Conservation (phyloP, 37 sponge, comb jelly and placozoan genomes). For the Cliona cf. orientalis region DNA sequence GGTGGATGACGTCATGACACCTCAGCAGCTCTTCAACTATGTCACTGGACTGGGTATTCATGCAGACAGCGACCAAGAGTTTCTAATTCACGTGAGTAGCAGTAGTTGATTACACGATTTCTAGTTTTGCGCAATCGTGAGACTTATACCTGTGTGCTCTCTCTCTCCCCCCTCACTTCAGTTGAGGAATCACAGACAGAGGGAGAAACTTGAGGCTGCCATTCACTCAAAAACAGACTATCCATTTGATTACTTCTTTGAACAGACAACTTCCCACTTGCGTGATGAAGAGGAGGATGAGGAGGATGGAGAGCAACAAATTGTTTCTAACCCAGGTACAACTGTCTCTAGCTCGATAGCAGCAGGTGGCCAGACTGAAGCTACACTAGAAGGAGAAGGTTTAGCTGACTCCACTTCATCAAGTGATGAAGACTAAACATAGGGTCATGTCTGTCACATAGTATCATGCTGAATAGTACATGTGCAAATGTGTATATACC, state of each 20-base stretch:
- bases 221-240: constrained; percentile 46
- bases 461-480: no score
- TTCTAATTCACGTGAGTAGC: constrained; percentile 50
- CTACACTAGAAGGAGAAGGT: background rate
- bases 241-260: constrained; percentile 82
- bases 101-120: constrained; percentile 2
- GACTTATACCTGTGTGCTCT: background rate
- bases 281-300: background rate
- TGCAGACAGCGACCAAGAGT: constrained; percentile 58
- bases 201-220: constrained; percentile 25
- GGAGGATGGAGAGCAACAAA: background rate
- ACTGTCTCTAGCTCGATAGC: background rate
- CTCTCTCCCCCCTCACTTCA: background rate
- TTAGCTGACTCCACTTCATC: background rate
- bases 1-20: constrained; percentile 43
- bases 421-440: background rate
- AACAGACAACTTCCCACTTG: constrained; percentile 25
- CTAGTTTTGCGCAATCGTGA: background rate
- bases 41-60: constrained; percentile 61
- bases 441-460: no score
- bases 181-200: constrained; percentile 37
- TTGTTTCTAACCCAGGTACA: no score
- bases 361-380: background rate
- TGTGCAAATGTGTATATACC: no score
- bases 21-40: constrained; percentile 78